Evolutionary conservation across 2,797 vertebrate genomes (phyloP).

Genomic region (Gobio occitaniae): DNA sequence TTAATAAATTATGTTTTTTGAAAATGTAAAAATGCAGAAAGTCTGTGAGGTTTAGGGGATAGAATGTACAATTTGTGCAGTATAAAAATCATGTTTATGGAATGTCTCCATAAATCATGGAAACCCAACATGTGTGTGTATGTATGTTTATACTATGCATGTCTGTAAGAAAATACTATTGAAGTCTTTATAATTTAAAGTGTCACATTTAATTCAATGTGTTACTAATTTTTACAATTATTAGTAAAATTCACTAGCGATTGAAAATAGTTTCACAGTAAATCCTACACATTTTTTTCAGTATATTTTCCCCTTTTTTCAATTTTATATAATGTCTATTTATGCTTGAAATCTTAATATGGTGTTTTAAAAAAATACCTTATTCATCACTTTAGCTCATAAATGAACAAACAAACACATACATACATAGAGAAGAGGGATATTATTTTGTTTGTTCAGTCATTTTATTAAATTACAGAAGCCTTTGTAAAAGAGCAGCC

Average conservation of each 20-base stretch:
- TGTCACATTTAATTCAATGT: background rate
- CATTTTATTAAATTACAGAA: slow-evolving; percentile 44
- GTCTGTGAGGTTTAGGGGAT: background rate
- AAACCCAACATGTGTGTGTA: background rate
- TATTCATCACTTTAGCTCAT: background rate
- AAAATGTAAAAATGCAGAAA: background rate
- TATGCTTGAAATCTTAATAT: background rate
- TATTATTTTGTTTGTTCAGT: background rate
- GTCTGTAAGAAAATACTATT: too few species aligned
- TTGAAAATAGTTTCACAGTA: background rate
- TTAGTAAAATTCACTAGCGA: background rate
- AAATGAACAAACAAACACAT: background rate
- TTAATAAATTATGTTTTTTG: background rate
- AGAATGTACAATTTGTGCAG: background rate
- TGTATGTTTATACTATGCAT: too few species aligned
- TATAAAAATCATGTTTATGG: background rate
- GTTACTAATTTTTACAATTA: background rate
- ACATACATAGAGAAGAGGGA: background rate
- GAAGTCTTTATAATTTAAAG: too few species aligned
- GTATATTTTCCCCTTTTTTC: background rate
- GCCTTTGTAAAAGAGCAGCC: slow-evolving; percentile 44
- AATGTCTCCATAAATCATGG: background rate
- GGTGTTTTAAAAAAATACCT: background rate
- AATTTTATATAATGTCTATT: background rate
- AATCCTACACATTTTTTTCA: background rate